Conservation (phyloP, 1,140 invertebrate genomes). For the Amphibalanus amphitrite region DNA sequence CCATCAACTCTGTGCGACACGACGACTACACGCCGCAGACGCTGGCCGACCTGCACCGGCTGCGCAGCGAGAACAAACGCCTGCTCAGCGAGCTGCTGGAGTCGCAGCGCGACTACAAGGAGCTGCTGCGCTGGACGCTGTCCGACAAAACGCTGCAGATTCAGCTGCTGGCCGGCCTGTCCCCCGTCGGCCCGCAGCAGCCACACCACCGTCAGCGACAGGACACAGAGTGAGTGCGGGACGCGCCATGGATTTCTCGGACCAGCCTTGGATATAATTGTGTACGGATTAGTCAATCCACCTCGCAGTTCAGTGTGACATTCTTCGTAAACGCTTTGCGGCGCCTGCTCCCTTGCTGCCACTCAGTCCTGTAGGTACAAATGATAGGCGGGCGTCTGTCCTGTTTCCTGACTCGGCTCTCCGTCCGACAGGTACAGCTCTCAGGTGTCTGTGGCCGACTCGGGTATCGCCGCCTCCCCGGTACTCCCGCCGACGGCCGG, state of each 20-base stretch:
- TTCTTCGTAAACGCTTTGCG: too few relatives aligned
- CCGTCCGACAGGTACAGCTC: background rate
- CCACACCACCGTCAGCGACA: background rate
- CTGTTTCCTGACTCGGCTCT: too few relatives aligned
- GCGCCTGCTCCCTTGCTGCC: too few relatives aligned
- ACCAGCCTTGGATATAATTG: too few relatives aligned
- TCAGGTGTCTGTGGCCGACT: conserved; percentile 4
- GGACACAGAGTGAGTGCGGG: background rate
- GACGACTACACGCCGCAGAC: conserved; percentile 24
- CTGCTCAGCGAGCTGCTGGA: conserved; percentile 43
- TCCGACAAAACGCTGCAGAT: background rate
- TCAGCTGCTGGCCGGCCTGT: background rate
- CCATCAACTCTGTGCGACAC: conserved; percentile 39
- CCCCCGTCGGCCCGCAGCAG: too few relatives aligned
- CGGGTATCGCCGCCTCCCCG: conserved; percentile 4
- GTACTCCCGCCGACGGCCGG: background rate
- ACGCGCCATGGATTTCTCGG: too few relatives aligned
- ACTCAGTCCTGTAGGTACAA: too few relatives aligned
- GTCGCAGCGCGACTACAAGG: conserved; percentile 47
- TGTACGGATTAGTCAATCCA: too few relatives aligned
- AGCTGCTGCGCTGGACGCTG: conserved; percentile 42
- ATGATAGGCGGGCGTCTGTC: too few relatives aligned
- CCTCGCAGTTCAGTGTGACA: too few relatives aligned
- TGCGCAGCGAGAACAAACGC: conserved; percentile 35
- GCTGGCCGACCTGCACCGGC: conserved; percentile 31